These are phyloP conservation scores for Rhabdornis inornatus DNA, from an alignment of 2,113 vertebrate genomes.

Conservation along the genomic window DNA sequence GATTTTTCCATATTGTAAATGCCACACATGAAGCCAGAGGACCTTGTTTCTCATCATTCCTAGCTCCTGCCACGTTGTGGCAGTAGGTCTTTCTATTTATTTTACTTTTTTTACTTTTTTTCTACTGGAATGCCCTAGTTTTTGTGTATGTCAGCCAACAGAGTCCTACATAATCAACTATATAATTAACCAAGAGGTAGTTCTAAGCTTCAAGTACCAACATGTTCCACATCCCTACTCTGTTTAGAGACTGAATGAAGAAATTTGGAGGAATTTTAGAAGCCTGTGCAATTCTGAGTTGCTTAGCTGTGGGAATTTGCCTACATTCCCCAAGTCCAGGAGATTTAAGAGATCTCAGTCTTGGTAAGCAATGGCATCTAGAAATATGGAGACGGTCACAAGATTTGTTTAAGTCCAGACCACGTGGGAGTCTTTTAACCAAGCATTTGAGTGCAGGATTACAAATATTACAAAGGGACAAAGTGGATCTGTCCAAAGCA, in stretches of 20 bases:
- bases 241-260: not conserved
- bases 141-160: not conserved
- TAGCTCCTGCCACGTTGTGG: slow-evolving; percentile 32
- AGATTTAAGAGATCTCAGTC: not conserved
- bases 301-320: not conserved
- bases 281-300: not conserved
- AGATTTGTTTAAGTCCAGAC: not conserved
- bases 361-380: not conserved
- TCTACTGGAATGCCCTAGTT: not conserved
- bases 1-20: slow-evolving; percentile 51
- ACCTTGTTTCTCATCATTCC: slow-evolving; percentile 42
- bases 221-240: not conserved
- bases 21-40: slow-evolving; percentile 61
- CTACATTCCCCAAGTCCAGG: not conserved
- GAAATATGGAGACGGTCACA: not conserved
- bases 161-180: not conserved
- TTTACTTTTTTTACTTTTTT: not conserved
- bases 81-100: slow-evolving; percentile 29
- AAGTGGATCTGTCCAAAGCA: not conserved
- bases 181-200: slow-evolving; percentile 23
- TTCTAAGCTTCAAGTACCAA: slow-evolving; percentile 13
- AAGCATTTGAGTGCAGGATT: not conserved
- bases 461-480: not conserved
- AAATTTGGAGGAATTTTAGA: not conserved
- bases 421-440: not conserved